phyloP scores from a whole-genome alignment of 2,888 invertebrate species.

The Platycheirus rosarum region DNA sequence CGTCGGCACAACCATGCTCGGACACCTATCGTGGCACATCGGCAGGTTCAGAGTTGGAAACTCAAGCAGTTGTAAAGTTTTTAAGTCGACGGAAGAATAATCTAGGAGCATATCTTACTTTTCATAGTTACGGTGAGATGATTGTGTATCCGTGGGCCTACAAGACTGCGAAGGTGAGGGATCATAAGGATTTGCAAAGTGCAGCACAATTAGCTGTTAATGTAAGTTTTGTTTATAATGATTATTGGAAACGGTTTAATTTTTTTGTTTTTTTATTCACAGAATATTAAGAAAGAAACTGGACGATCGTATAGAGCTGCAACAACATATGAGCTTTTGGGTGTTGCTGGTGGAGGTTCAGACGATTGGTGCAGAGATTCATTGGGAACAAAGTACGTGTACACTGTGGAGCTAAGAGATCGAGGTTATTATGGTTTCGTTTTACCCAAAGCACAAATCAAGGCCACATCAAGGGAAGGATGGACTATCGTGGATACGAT shows the following conservation, averaged over 20 bases:
- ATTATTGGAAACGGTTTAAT: no score
- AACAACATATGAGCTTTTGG: conserved; percentile 79
- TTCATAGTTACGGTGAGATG: conserved; percentile 87
- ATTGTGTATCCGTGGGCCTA: conserved; percentile 81
- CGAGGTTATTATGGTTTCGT: conserved; percentile 79
- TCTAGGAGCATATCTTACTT: conserved; percentile 88
- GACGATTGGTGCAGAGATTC: conserved; percentile 80
- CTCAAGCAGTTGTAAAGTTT: conserved; percentile 86
- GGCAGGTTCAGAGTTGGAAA: conserved; percentile 94
- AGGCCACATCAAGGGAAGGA: conserved; percentile 79
- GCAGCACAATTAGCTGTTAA: conserved; percentile 78
- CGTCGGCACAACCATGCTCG: conserved; percentile 86
- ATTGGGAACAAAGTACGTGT: conserved; percentile 79
- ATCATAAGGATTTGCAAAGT: conserved; percentile 76
- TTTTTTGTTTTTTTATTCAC: no score
- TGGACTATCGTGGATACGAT: conserved; percentile 79
- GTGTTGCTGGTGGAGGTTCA: conserved; percentile 81
- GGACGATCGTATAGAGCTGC: conserved; percentile 77
- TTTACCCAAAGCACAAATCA: conserved; percentile 79
- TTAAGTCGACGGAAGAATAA: conserved; percentile 82
- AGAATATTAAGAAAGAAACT: conserved; percentile 78
- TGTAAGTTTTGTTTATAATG: conserved; percentile 17
- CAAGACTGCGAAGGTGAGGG: conserved; percentile 79
- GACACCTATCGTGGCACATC: conserved; percentile 90
- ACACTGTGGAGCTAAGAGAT: conserved; percentile 81